Evolutionary conservation across 2,797 vertebrate genomes (phyloP), one percentile per base, ranked within the genome.

Genomic region (Phrynocephalus guinanensis): DNA sequence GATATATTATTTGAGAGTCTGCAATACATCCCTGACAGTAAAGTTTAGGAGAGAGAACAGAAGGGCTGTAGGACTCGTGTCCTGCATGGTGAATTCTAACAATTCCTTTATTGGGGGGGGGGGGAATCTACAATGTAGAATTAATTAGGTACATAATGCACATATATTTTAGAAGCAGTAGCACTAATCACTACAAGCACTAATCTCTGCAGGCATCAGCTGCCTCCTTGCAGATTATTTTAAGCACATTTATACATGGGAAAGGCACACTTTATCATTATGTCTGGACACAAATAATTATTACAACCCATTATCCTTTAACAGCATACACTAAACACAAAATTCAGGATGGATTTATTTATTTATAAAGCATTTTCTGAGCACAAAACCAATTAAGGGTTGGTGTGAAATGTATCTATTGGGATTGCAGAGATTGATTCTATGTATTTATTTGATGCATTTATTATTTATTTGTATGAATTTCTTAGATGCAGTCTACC

Each of bases 331-430:
- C 16, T 8, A n/a, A 89, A 77, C 30, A 6, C 9, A 1, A 87
- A 66, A 88, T 84, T 30, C 28, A 80, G 26, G 13, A 2, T 30
- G 83, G 84, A 67, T 56, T 71, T 52, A 0, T 88, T 90, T 68
- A 48, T 93, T 93, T 83, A 92, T 91, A 90, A 91, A 89, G 86
- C 72, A 80, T 30, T 84, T 91, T 90, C 70, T 89, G 63, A 83
- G 87, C 90, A 44, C 63, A 73, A 56, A 52, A 87, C 28, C 44
- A 56, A 71, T 52, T 77, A 30, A 83, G 38, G 15, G 6, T 63
- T 60, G 84, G 11, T 38, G 88, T 90, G 91, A 91, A 91, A 94
- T 95, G 93, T 79, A 94, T 92, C 84, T 84, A 90, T 1, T 88
- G 71, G 89, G 1, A 33, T 77, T 88, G 89, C 90, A 82, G 75